These are phyloP conservation scores for Syrrhaptes paradoxus DNA, from an alignment of 2,113 vertebrate species.

Conservation along the genomic window DNA sequence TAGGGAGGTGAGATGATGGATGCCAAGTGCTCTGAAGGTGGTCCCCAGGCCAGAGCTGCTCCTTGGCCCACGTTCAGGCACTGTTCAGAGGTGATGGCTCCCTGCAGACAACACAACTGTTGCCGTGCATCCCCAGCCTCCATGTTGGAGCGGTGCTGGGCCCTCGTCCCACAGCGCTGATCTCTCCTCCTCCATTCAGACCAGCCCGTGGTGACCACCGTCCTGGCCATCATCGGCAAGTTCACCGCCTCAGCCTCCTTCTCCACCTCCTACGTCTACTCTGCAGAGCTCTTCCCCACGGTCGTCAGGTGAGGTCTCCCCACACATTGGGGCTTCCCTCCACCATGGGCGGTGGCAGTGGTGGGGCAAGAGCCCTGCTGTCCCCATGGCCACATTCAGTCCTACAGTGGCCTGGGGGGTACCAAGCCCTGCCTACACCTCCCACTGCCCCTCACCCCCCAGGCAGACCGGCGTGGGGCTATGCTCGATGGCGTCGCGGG, in stretches of 20 bases:
- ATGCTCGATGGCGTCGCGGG: conserved; percentile 77
- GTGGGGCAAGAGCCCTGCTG: fast-evolving
- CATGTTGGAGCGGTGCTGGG: fast-evolving
- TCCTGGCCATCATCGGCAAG: conserved; percentile 80
- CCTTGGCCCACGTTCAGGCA: fast-evolving
- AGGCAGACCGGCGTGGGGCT: conserved; percentile 85
- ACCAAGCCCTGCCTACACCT: background rate
- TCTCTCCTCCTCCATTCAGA: conserved; percentile 47
- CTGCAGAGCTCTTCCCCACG: conserved; percentile 87
- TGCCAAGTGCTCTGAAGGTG: background rate
- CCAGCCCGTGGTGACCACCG: conserved; percentile 58
- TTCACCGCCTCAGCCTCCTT: conserved; percentile 68
- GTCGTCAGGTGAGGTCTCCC: conserved; percentile 76
- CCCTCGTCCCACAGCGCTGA: fast-evolving
- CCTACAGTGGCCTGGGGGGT: background rate
- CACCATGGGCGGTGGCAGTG: background rate
- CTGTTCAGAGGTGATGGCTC: background rate
- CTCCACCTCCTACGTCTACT: conserved; percentile 79
- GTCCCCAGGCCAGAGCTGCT: background rate
- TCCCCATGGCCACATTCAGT: background rate
- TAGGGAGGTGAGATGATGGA: background rate
- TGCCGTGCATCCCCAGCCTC: fast-evolving
- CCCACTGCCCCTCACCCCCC: background rate
- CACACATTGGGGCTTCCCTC: fast-evolving
- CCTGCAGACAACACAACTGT: background rate